A percentile compares a stretch with the other conserved stretches of the same genome.
phyloP scores from a whole-genome alignment of 53 echinoderm and acorn worm species.

The Apostichopus leukothele region DNA sequence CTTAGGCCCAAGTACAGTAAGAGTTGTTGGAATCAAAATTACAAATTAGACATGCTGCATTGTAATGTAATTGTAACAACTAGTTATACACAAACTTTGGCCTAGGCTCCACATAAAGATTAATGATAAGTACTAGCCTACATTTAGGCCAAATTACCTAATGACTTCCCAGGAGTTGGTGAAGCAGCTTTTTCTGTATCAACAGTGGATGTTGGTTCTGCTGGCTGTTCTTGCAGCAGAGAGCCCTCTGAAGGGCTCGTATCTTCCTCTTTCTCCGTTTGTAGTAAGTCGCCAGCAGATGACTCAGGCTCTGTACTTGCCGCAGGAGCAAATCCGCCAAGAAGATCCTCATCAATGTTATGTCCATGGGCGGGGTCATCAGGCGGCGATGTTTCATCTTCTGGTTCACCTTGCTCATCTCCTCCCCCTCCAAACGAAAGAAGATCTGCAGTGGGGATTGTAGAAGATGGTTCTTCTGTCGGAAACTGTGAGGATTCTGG shows the following conservation, averaged over 20 bases:
- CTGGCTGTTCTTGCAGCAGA: slow-evolving; percentile 7
- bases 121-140: too few species aligned
- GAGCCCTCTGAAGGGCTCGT: slow-evolving; percentile 9
- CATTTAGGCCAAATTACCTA: background rate
- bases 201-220: background rate
- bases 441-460: slow-evolving; percentile 32
- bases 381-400: slow-evolving; percentile 19
- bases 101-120: too few species aligned
- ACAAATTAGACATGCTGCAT: too few species aligned
- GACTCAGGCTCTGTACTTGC: background rate
- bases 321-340: slow-evolving; percentile 35
- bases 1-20: too few species aligned
- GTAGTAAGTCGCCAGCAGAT: slow-evolving; percentile 11
- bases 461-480: slow-evolving; percentile 43
- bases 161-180: slow-evolving; percentile 8
- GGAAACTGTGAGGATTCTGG: slow-evolving; percentile 42
- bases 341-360: slow-evolving; percentile 30
- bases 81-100: too few species aligned
- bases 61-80: too few species aligned
- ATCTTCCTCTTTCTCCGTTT: slow-evolving; percentile 9
- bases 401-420: slow-evolving; percentile 32
- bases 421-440: slow-evolving; percentile 35
- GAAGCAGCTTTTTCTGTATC: slow-evolving; percentile 14
- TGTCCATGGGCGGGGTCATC: slow-evolving; percentile 28
- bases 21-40: too few species aligned